Conservation (phyloP, 1,140 invertebrate genomes). For the Triops cancriformis region DNA sequence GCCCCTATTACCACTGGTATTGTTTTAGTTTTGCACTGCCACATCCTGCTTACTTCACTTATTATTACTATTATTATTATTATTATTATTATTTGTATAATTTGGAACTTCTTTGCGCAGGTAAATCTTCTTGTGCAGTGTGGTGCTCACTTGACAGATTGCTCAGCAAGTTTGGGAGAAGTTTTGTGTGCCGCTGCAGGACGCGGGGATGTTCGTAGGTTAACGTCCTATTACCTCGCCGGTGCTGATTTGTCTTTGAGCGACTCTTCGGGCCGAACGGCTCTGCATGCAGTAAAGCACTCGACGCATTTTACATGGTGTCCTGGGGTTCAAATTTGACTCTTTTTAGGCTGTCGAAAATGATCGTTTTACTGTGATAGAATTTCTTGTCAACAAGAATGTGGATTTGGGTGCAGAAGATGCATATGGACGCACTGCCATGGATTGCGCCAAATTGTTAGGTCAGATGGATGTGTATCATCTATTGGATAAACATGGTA, state of each 20-base stretch:
- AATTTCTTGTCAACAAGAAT: not conserved
- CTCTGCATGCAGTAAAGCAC: conserved; percentile 43
- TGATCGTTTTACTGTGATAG: not conserved
- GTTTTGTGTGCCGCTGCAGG: conserved; percentile 53
- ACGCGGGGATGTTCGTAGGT: conserved; percentile 45
- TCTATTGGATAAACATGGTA: not conserved
- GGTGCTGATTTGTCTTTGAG: conserved; percentile 52
- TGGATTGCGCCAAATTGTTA: not conserved
- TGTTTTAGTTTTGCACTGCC: no score
- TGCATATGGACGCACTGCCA: not conserved
- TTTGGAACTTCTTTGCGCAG: not conserved
- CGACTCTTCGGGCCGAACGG: conserved; percentile 51
- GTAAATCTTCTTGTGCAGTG: conserved; percentile 52
- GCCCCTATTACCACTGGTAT: no score
- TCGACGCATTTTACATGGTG: not conserved
- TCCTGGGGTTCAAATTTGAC: not conserved
- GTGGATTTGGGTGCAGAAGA: not conserved
- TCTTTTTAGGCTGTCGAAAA: not conserved
- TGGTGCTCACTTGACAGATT: conserved; percentile 50
- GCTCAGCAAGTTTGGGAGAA: conserved; percentile 47
- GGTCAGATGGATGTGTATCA: not conserved
- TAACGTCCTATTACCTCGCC: conserved; percentile 52
- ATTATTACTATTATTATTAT: no score
- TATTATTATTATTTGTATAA: no score
- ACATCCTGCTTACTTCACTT: no score